These are phyloP conservation scores for Hyposoter didymator DNA, from an alignment of 2,888 invertebrate genomes.

Conservation along the genomic window DNA sequence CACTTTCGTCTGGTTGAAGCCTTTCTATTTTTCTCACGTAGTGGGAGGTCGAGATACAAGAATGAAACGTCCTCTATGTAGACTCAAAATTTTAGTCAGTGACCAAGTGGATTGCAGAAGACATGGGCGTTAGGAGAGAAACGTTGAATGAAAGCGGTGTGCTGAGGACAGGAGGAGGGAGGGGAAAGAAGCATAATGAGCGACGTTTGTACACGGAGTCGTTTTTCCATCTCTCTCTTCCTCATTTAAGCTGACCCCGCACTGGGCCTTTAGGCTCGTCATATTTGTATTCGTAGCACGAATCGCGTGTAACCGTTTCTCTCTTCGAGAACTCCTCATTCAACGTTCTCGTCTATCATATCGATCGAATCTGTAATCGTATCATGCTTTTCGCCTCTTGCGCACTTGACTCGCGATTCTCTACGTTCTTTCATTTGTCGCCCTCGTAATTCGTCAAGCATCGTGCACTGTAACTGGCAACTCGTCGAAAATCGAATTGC, in stretches of 20 bases:
- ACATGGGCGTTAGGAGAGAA: constrained; percentile 41
- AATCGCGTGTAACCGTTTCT: constrained; percentile 71
- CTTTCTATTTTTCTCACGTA: constrained; percentile 34
- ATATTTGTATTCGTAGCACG: constrained; percentile 67
- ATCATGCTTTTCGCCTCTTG: constrained; percentile 30
- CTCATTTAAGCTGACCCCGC: constrained; percentile 16
- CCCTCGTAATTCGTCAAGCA: not conserved
- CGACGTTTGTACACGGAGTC: constrained; percentile 11
- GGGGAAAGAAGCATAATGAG: constrained; percentile 35
- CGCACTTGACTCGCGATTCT: constrained; percentile 24
- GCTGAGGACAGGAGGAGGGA: constrained; percentile 8
- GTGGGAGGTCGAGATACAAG: constrained; percentile 38
- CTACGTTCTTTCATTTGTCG: constrained; percentile 17
- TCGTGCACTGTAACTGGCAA: not conserved
- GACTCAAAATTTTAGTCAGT: constrained; percentile 15
- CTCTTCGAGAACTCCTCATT: constrained; percentile 66
- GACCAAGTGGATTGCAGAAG: constrained; percentile 29
- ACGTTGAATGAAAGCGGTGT: constrained; percentile 63
- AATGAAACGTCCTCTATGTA: constrained; percentile 41
- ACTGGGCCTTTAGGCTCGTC: constrained; percentile 36
- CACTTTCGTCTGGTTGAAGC: constrained; percentile 19
- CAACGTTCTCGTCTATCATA: constrained; percentile 53
- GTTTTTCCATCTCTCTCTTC: constrained; percentile 18
- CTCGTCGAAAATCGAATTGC: not conserved
- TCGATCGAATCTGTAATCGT: constrained; percentile 57